phyloP scores from a whole-genome alignment of 2,888 invertebrate genomes.

The Phytoseiulus persimilis region DNA sequence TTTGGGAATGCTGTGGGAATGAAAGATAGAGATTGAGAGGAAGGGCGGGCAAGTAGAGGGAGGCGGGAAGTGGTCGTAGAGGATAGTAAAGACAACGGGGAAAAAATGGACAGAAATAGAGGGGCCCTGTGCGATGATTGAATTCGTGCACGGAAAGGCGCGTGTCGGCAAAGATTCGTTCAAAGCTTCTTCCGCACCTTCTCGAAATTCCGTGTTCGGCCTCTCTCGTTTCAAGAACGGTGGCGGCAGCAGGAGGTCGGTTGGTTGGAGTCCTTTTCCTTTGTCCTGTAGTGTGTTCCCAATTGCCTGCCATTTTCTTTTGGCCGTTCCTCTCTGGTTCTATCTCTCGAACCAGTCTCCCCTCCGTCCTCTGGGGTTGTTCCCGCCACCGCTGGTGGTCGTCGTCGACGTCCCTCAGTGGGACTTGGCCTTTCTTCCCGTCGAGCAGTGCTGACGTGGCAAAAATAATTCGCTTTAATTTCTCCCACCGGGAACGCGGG shows the following conservation, averaged over 20 bases:
- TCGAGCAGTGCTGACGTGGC: constrained; percentile 36
- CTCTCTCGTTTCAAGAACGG: neutral
- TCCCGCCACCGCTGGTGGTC: neutral
- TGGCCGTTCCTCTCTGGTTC: neutral
- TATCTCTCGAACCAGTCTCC: neutral
- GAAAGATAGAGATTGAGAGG: too few relatives aligned
- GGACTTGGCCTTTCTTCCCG: neutral
- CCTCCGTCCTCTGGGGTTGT: neutral
- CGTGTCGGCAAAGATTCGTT: neutral
- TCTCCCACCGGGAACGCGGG: neutral
- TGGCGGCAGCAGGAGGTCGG: neutral
- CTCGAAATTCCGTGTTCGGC: neutral
- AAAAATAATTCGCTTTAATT: constrained; percentile 36
- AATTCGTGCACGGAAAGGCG: neutral
- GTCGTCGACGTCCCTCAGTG: neutral
- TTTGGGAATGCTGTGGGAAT: too few relatives aligned
- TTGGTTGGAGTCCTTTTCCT: neutral
- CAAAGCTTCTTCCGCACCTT: neutral
- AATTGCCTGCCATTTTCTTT: neutral
- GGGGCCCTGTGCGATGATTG: neutral
- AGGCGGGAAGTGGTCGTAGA: neutral
- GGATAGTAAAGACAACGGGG: neutral
- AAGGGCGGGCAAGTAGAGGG: neutral
- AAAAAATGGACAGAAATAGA: neutral
- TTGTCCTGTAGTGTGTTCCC: constrained; percentile 5